A percentile compares a stretch with the other conserved stretches of the same genome.
These are phyloP conservation scores for Dicycla oo DNA, from an alignment of 2,888 invertebrate genomes.

Conservation along the genomic window DNA sequence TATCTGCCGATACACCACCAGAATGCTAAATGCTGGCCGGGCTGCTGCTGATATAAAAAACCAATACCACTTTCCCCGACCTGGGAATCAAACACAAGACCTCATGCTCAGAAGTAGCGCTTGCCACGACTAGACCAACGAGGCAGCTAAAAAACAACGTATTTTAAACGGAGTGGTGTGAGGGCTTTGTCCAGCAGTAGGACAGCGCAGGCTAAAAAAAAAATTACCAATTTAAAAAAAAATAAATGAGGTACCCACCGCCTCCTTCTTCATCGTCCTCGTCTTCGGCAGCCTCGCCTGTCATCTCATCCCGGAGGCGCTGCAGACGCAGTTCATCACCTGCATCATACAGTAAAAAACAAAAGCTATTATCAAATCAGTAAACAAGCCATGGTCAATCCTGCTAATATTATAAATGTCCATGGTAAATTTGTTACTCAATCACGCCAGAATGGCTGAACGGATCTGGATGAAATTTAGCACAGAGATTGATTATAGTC, in stretches of 20 bases:
- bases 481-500: too few relatives aligned
- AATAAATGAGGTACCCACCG: slow-evolving; percentile 64
- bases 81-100: background rate
- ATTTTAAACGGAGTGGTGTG: too few relatives aligned
- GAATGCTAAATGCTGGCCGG: background rate
- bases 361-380: background rate
- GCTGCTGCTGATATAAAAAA: background rate
- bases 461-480: too few relatives aligned
- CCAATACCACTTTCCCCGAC: background rate
- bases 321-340: slow-evolving; percentile 85
- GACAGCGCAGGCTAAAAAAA: too few relatives aligned
- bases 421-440: too few relatives aligned
- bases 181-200: too few relatives aligned
- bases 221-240: too few relatives aligned
- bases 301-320: slow-evolving; percentile 83
- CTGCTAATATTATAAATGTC: too few relatives aligned
- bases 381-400: background rate
- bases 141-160: background rate
- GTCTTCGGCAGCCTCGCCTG: slow-evolving; percentile 79
- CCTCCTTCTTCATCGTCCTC: slow-evolving; percentile 82
- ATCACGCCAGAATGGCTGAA: too few relatives aligned
- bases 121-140: background rate
- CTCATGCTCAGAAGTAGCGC: background rate
- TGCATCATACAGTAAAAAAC: slow-evolving; percentile 48
- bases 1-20: background rate